phyloP scores from a whole-genome alignment of 2,113 vertebrate species.

The Leptocoma aspasia region DNA sequence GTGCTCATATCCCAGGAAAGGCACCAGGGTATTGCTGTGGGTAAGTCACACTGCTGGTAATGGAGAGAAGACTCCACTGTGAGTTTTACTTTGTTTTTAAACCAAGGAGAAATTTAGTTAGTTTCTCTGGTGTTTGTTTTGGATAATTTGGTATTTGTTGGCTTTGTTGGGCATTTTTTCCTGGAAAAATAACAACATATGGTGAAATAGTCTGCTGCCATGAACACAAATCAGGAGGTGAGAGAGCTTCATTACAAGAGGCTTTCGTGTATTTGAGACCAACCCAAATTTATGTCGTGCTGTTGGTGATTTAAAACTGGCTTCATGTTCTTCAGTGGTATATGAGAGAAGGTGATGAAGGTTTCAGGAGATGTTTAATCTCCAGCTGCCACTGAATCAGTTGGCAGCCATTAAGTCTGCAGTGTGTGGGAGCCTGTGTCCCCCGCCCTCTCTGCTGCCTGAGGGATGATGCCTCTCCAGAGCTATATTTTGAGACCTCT shows the following conservation, averaged over 20 bases:
- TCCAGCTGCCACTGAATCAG: not conserved
- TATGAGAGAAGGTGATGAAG: not conserved
- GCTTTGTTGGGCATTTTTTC: not conserved
- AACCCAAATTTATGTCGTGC: not conserved
- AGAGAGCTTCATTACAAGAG: not conserved
- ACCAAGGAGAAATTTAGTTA: not conserved
- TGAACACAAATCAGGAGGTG: not conserved
- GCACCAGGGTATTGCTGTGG: not conserved
- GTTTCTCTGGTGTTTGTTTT: slow-evolving; percentile 1
- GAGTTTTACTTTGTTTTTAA: not conserved
- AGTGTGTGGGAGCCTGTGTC: not conserved
- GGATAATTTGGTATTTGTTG: slow-evolving; percentile 5
- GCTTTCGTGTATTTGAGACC: not conserved
- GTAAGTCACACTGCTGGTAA: not conserved
- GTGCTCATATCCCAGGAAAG: not conserved
- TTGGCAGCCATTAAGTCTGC: not conserved
- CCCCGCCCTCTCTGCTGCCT: fast-evolving
- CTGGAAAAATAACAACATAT: slow-evolving; percentile 20
- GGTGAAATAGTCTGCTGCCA: slow-evolving; percentile 21
- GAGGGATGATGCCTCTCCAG: not conserved
- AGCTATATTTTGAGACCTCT: not conserved
- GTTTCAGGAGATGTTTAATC: not conserved
- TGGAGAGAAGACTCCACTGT: not conserved
- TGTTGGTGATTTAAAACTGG: not conserved
- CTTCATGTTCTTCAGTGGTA: not conserved